phyloP scores from a whole-genome alignment of 2,888 invertebrate genomes.

The Megastigmus dorsalis region DNA sequence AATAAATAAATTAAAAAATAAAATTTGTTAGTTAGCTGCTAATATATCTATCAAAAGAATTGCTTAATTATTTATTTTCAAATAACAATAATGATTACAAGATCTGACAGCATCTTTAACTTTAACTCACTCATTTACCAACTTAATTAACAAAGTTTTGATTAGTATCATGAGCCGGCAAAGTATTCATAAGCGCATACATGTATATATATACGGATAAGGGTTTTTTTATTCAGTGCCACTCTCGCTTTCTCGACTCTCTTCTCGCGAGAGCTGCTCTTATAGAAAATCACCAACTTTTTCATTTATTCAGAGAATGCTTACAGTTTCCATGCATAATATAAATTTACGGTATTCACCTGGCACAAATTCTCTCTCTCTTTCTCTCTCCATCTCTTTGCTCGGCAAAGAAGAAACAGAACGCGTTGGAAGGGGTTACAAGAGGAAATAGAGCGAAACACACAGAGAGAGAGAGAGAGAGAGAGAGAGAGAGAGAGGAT shows the following conservation, averaged over 20 bases:
- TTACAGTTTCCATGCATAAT: slow-evolving; percentile 40
- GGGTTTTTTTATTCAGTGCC: not conserved
- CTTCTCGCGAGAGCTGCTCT: not conserved
- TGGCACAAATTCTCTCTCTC: too few species aligned
- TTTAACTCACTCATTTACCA: slow-evolving; percentile 48
- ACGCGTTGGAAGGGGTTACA: too few species aligned
- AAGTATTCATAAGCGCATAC: slow-evolving; percentile 29
- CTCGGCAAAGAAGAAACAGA: not conserved
- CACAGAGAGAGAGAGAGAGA: not conserved
- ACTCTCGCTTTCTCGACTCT: not conserved
- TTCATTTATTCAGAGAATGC: slow-evolving; percentile 24
- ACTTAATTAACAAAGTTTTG: slow-evolving; percentile 56
- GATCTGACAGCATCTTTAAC: slow-evolving; percentile 37
- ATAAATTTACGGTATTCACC: slow-evolving; percentile 28
- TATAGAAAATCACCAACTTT: slow-evolving; percentile 38
- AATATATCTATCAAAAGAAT: too few species aligned
- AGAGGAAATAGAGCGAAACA: too few species aligned
- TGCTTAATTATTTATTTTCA: too few species aligned
- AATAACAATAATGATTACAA: slow-evolving; percentile 43
- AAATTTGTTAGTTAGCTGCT: too few species aligned
- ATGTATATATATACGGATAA: not conserved
- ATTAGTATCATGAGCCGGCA: slow-evolving; percentile 48
- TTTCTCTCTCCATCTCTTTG: too few species aligned
- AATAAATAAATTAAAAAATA: too few species aligned
- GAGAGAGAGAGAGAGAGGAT: not conserved